Conservation (phyloP, 2,888 invertebrate genomes). For the Phragmatobia fuliginosa region DNA sequence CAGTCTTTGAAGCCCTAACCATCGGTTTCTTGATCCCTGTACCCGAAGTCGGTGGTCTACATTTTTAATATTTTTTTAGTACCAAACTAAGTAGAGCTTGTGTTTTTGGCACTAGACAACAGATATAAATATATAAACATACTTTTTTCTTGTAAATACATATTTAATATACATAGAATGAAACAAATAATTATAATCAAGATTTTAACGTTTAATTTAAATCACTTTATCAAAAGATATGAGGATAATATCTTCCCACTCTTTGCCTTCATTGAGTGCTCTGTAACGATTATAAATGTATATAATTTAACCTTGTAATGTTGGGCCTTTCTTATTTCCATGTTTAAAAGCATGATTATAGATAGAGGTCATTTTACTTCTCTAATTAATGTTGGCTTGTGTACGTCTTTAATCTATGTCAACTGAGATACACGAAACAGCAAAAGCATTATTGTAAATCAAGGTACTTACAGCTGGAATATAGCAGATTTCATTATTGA, state of each 20-base stretch:
- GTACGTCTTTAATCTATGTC: too few relatives aligned
- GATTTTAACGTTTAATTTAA: neutral
- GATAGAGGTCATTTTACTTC: neutral
- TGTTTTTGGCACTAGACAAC: too few relatives aligned
- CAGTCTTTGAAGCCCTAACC: too few relatives aligned
- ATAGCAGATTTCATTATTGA: neutral
- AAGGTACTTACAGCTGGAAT: neutral
- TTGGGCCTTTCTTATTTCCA: conserved; percentile 2
- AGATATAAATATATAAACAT: too few relatives aligned
- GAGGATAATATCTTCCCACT: neutral
- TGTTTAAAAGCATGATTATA: neutral
- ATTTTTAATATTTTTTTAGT: too few relatives aligned
- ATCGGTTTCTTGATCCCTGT: too few relatives aligned
- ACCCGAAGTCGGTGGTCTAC: too few relatives aligned
- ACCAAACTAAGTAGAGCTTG: too few relatives aligned
- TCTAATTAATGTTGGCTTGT: neutral
- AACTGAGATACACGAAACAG: neutral
- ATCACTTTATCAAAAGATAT: conserved; percentile 7
- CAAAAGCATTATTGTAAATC: neutral
- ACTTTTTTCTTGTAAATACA: too few relatives aligned
- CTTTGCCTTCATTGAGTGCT: conserved; percentile 3
- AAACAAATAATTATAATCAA: too few relatives aligned
- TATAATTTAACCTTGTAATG: neutral
- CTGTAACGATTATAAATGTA: conserved; percentile 3
- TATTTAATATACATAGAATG: too few relatives aligned